Conservation (phyloP, 2,888 invertebrate species). For the Drosophila crucigera region DNA sequence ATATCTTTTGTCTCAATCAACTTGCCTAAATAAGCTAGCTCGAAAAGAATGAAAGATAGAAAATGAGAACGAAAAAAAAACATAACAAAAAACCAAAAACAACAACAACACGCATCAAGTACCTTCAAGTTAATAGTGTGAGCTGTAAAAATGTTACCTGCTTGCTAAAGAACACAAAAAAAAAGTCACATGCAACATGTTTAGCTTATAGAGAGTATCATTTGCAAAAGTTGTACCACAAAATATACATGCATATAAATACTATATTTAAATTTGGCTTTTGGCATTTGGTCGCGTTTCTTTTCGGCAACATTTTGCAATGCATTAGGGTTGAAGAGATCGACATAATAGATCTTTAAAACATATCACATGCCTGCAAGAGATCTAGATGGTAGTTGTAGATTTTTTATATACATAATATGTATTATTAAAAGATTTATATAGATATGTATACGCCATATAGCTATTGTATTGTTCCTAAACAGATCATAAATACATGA, state of each 20-base stretch:
- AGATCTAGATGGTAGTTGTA: constrained; percentile 28
- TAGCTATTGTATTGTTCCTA: constrained; percentile 70
- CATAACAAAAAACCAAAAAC: constrained; percentile 19
- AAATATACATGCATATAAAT: constrained; percentile 5
- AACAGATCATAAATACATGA: constrained; percentile 32
- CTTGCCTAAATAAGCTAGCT: constrained; percentile 46
- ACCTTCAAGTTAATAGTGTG: constrained; percentile 83
- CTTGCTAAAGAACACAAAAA: constrained; percentile 73
- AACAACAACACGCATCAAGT: constrained; percentile 63
- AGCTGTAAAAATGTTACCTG: constrained; percentile 85
- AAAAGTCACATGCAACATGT: constrained; percentile 33
- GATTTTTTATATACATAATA: constrained; percentile 20
- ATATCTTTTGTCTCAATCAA: constrained; percentile 36
- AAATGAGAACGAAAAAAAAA: constrained; percentile 17
- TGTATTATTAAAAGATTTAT: constrained; percentile 14
- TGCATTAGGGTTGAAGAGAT: constrained; percentile 49
- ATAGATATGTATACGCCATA: constrained; percentile 18
- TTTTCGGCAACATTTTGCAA: constrained; percentile 70
- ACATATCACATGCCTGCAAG: constrained; percentile 59
- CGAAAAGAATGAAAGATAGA: constrained; percentile 19
- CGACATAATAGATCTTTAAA: constrained; percentile 18
- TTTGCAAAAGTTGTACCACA: constrained; percentile 51
- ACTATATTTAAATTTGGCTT: constrained; percentile 5
- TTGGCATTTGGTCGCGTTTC: constrained; percentile 30
- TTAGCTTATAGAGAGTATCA: constrained; percentile 43